These are phyloP conservation scores for Parnassius orleans DNA, from an alignment of 2,888 invertebrate species.

Conservation along the genomic window DNA sequence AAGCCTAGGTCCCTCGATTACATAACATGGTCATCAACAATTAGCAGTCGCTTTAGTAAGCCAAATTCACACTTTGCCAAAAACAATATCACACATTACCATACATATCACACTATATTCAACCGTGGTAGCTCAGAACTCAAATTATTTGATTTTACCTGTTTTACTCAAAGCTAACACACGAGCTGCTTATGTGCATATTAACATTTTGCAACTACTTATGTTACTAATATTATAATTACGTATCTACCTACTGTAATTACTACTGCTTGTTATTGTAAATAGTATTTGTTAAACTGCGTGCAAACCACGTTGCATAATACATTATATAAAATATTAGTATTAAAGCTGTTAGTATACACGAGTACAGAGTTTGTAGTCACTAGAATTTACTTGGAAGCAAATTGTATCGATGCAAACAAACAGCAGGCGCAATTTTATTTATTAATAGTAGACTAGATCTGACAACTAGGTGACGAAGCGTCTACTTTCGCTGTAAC, in stretches of 20 bases:
- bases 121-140: no score
- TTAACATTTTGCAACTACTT: slow-evolving; percentile 7
- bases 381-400: slow-evolving; percentile 11
- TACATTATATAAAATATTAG: neutral
- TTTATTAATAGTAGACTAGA: slow-evolving; percentile 29
- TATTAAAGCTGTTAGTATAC: slow-evolving; percentile 5
- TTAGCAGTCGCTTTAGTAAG: neutral
- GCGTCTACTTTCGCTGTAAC: slow-evolving; percentile 59
- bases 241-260: slow-evolving; percentile 12
- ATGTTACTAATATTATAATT: slow-evolving; percentile 4
- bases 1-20: neutral
- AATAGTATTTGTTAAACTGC: neutral
- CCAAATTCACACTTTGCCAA: neutral
- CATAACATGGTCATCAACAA: neutral
- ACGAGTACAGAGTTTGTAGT: no score
- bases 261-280: slow-evolving; percentile 7
- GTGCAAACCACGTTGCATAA: slow-evolving; percentile 4
- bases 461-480: slow-evolving; percentile 57
- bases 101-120: no score
- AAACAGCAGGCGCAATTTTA: slow-evolving; percentile 28
- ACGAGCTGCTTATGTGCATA: neutral
- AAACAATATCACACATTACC: neutral
- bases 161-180: neutral
- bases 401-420: slow-evolving; percentile 33
- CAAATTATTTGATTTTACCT: neutral